Percentiles rank a stretch among this genome's conserved stretches.
These are phyloP conservation scores for cattle (Bos taurus) DNA, from an alignment of 2,113 vertebrate genomes.

Conservation along the genomic window ARS-UCD2.0 NC_037331.1:69835001-69835500, in stretches of 20 bases:
- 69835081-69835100: background rate
- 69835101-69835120: background rate
- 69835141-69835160: background rate
- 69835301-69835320: background rate
- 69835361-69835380: background rate
- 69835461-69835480: background rate
- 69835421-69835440: background rate
- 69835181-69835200: background rate
- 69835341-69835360: background rate
- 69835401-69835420: background rate
- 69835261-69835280: background rate
- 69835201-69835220: background rate
- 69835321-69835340: background rate
- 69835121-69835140: background rate
- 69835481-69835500: background rate
- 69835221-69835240: background rate
- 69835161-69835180: background rate
- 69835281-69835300: background rate
- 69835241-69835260: background rate
- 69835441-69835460: slow-evolving; percentile 5
- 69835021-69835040: background rate
- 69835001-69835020: accelerated
- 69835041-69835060: background rate
- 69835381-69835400: background rate
- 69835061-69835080: background rate